Percentiles rank a stretch among this genome's conserved stretches.
Conservation (phyloP, 1,140 invertebrate genomes). For the Pachyrhynchus sulphureomaculatus region DNA sequence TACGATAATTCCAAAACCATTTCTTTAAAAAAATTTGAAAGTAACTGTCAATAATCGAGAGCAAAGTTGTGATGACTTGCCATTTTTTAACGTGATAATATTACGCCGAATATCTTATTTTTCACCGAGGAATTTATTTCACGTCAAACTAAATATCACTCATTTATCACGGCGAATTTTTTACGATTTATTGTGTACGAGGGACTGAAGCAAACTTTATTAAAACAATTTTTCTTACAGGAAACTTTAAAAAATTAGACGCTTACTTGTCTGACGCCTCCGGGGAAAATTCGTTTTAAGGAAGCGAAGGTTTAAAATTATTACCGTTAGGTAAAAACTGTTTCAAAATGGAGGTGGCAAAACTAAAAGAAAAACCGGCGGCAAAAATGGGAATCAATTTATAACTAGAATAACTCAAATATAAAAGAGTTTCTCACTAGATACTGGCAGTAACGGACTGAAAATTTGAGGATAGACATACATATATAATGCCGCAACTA, state of each 20-base stretch:
- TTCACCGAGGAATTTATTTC: not conserved
- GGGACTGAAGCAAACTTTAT: slow-evolving; percentile 6
- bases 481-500: no score
- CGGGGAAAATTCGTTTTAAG: not conserved
- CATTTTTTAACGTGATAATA: slow-evolving; percentile 7
- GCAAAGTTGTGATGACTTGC: slow-evolving; percentile 4
- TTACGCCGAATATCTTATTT: not conserved
- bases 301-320: not conserved
- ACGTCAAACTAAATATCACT: not conserved
- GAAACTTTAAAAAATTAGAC: slow-evolving; percentile 3
- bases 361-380: not conserved
- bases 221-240: slow-evolving; percentile 1
- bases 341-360: not conserved
- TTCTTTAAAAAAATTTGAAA: not conserved
- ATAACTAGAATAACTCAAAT: no score
- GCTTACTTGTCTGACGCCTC: not conserved
- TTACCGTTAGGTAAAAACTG: not conserved
- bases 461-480: no score
- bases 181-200: slow-evolving; percentile 3
- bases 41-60: slow-evolving; percentile 1
- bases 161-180: slow-evolving; percentile 5
- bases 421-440: no score
- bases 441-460: no score
- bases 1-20: no score
- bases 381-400: no score